These are phyloP conservation scores for Pristionchus pacificus DNA, from an alignment of 1,140 invertebrate genomes.

Conservation along the genomic window DNA sequence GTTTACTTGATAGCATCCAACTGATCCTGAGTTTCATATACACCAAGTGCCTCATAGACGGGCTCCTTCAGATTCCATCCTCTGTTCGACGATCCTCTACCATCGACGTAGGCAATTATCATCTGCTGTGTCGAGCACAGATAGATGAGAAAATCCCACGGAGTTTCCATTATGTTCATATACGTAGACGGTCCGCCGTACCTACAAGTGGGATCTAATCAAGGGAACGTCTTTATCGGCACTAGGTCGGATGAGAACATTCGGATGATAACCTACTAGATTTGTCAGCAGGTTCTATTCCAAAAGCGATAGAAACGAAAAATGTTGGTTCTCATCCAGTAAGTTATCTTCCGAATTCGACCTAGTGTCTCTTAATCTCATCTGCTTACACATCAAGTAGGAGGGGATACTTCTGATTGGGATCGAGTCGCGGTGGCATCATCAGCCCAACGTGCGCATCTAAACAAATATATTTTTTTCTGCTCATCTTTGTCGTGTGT, in stretches of 20 bases:
- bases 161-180: conserved; percentile 1
- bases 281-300: no score
- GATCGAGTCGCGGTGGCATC: conserved; percentile 16
- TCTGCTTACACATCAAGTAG: conserved; percentile 17
- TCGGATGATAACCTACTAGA: no score
- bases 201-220: no score
- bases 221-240: background rate
- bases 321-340: no score
- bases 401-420: conserved; percentile 14
- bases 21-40: conserved; percentile 13
- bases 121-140: conserved; percentile 23
- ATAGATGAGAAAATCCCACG: conserved; percentile 9
- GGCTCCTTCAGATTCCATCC: conserved; percentile 27
- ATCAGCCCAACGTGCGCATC: conserved; percentile 22
- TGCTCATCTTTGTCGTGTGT: no score
- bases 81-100: conserved; percentile 42
- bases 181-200: conserved; percentile 28
- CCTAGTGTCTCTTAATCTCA: no score
- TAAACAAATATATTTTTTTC: background rate
- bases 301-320: no score
- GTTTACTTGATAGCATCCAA: conserved; percentile 20
- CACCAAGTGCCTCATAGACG: conserved; percentile 16
- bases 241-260: no score
- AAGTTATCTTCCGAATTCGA: no score
- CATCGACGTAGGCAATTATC: conserved; percentile 42